These are phyloP conservation scores for Takifugu flavidus DNA, from an alignment of 2,113 vertebrate species.

Conservation along the genomic window DNA sequence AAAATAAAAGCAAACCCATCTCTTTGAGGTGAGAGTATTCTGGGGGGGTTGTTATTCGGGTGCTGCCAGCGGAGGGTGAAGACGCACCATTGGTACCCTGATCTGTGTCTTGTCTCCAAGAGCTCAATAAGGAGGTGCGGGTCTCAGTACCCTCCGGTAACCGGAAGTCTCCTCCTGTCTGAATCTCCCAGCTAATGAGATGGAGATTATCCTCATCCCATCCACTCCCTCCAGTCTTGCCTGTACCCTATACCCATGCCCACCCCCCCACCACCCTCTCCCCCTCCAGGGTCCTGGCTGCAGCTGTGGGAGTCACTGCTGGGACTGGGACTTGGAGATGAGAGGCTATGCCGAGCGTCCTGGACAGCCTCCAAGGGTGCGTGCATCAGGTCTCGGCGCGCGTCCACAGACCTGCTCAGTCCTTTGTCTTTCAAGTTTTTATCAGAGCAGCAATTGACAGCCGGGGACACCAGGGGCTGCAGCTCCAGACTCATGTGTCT, in stretches of 20 bases:
- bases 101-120: slow-evolving; percentile 81
- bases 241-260: slow-evolving; percentile 25
- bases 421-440: slow-evolving; percentile 70
- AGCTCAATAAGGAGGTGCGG: slow-evolving; percentile 79
- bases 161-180: slow-evolving; percentile 77
- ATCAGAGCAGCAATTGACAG: slow-evolving; percentile 47
- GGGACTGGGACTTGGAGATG: slow-evolving; percentile 59
- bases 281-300: slow-evolving; percentile 68
- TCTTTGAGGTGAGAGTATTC: slow-evolving; percentile 76
- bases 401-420: slow-evolving; percentile 83
- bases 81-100: slow-evolving; percentile 44
- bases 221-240: slow-evolving; percentile 70
- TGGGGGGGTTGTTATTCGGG: slow-evolving; percentile 85
- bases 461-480: slow-evolving; percentile 79
- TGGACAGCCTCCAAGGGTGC: slow-evolving; percentile 59
- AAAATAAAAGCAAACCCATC: slow-evolving; percentile 43
- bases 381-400: slow-evolving; percentile 85
- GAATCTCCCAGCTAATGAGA: slow-evolving; percentile 88
- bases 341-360: slow-evolving; percentile 76
- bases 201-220: slow-evolving; percentile 93
- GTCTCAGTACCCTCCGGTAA: slow-evolving; percentile 76
- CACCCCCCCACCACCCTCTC: slow-evolving; percentile 75
- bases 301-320: slow-evolving; percentile 82
- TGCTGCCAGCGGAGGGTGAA: slow-evolving; percentile 74
- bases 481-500: slow-evolving; percentile 87